Base-by-base conservation (phyloP, 2,888 invertebrate species). In the Rhyacophila evoluta region DNA sequence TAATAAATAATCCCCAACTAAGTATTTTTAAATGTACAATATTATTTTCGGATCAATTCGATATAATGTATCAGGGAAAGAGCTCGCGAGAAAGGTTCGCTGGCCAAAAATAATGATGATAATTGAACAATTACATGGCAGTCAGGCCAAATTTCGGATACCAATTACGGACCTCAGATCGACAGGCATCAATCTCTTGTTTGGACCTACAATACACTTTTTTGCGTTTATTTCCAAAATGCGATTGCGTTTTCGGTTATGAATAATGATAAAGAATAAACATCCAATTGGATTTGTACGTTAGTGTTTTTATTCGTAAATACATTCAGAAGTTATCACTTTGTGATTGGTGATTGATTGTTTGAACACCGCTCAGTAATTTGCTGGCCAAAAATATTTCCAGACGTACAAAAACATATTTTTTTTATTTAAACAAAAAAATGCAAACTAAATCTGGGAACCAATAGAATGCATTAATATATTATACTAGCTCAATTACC, bases 61-160 rank as follows among this genome's bases (percentile, higher is more conserved):
- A 55, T 19, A 8, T 8, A 25, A 1, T 25, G 55, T 55, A 55
- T 55, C 55, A 55, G 55, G 55, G 15, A 15, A 10, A 55, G 19
- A 55, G 19, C 55, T 55, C 25, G 55, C 55, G 25, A 19, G 55
- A 55, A 70, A 36, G 36, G 70, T 36, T 70, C 33, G 70, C 15
- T 19, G 33, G 73, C 19, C 70, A 28, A n/a, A 75, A 75, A 75
- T 75, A 75, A 75, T 75, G 75, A 70, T 27, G 70, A 70, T 75
- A 75, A 70, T 75, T 75, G 75, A 75, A 68, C 70, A 75, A 75
- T 75, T 67, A 75, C 75, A 75, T 10, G 39, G 69, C 55, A 27
- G 70, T 38, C 38, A 33, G 12, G 15, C 70, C 69, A 28, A 37
- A 37, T 11, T 28, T 67, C 37, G 27, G 69, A 12, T 55, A 15